Evolutionary conservation across 2,113 vertebrate genomes (phyloP), one percentile per base, ranked within the genome.

Genomic region (Phycodurus eques): DNA sequence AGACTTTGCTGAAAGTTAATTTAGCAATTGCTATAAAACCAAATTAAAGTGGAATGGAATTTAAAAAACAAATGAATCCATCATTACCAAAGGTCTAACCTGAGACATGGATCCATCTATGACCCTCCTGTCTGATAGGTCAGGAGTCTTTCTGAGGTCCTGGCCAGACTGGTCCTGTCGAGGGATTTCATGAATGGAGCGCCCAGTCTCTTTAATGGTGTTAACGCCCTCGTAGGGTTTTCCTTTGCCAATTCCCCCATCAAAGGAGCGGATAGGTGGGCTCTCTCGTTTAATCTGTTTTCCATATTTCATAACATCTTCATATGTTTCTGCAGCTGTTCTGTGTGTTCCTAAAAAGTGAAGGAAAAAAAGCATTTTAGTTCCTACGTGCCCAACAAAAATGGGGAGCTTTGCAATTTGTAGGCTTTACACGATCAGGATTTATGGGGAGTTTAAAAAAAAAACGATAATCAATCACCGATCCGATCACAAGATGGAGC

Each of bases 111-210:
- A 92, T 42, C 95, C 96, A 79, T 99, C 97, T 60, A 98, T 90
- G 47, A 93, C 91, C 0, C 93, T 88, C 92, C 88, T 91, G 85
- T 94, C 94, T 22, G 93, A 89, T 56, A 95, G 89, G 66, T 98
- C 97, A 6, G 97, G 96, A 71, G 96, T 96, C 88, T 98, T 98
- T 67, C 95, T 92, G 77, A 91, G 94, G 77, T 99, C 96, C 84
- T 95, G 96, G 81, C 92, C 93, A 12, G 94, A 22, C 31, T 94
- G 88, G 61, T 98, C 95, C 88, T 98, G 95, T 17, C 96, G 90
- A n/a, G 97, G 96, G 75, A 99, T 99, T 89, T 99, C 97, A 0
- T 99, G 97, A 89, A 99, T 97, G 49, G 97, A 99, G 54, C 98
- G 96, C 2, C 98, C 97, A 94, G 96, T 96, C 82, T 99, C 98